Evolutionary conservation across 2,888 invertebrate genomes (phyloP).

Genomic region (Drosophila siamana): DNA sequence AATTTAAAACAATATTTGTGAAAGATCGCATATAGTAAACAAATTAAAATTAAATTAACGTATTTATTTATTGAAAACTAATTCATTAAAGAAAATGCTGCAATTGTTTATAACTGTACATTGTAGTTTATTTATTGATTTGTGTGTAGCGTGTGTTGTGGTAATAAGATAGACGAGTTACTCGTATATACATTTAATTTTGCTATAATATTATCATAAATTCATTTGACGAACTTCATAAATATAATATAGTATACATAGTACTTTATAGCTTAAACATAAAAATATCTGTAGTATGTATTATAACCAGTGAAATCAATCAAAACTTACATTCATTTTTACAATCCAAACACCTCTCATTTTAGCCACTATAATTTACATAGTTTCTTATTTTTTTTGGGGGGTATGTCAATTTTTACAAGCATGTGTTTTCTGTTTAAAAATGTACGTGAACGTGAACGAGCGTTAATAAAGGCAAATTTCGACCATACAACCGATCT

Average conservation of each 20-base stretch:
- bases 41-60: too few relatives aligned
- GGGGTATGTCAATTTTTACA: constrained; percentile 38
- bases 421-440: constrained; percentile 6
- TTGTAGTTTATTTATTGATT: constrained; percentile 18
- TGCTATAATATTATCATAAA: constrained; percentile 34
- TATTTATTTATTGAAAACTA: too few relatives aligned
- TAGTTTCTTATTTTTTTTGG: constrained; percentile 1
- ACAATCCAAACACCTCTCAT: constrained; percentile 10
- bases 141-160: constrained; percentile 5
- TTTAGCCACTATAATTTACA: constrained; percentile 14
- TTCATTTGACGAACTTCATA: constrained; percentile 32
- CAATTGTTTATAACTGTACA: constrained; percentile 1
- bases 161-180: constrained; percentile 19
- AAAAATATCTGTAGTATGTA: background rate
- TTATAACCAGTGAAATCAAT: constrained; percentile 9
- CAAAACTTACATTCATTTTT: constrained; percentile 24
- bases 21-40: too few relatives aligned
- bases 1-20: too few relatives aligned
- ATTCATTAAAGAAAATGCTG: too few relatives aligned
- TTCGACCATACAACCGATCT: constrained; percentile 69
- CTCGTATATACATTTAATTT: constrained; percentile 29
- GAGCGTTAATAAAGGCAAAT: constrained; percentile 71
- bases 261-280: constrained; percentile 26
- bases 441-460: constrained; percentile 21
- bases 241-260: constrained; percentile 32